A percentile compares a stretch with the other conserved stretches of the same genome.
These are phyloP conservation scores for Helostoma temminkii DNA, from an alignment of 2,797 vertebrate species.

Conservation along the genomic window DNA sequence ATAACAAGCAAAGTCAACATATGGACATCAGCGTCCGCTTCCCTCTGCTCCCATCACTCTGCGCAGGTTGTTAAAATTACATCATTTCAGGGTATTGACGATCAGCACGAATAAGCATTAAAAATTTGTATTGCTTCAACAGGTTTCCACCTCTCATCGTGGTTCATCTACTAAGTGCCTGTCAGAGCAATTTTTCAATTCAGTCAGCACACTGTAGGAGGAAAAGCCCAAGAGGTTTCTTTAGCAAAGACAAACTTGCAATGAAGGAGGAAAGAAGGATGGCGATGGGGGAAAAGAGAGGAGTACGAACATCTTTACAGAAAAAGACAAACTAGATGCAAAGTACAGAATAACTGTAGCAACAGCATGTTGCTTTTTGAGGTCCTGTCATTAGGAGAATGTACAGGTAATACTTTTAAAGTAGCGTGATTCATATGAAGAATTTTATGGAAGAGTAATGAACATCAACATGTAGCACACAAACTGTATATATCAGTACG, in stretches of 20 bases:
- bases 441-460: no score
- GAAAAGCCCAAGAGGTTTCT: constrained; percentile 28
- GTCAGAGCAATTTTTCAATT: constrained; percentile 45
- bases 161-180: constrained; percentile 38
- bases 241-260: constrained; percentile 49
- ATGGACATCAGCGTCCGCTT: constrained; percentile 44
- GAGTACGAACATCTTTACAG: background rate
- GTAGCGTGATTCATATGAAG: no score
- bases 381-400: background rate
- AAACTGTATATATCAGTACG: no score
- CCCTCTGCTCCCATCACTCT: background rate
- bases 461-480: no score
- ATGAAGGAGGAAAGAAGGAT: constrained; percentile 8
- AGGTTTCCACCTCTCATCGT: constrained; percentile 27
- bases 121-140: constrained; percentile 41
- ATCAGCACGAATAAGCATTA: constrained; percentile 27
- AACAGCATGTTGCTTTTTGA: constrained; percentile 3
- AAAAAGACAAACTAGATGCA: background rate
- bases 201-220: constrained; percentile 44
- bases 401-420: background rate
- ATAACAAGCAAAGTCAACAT: constrained; percentile 80
- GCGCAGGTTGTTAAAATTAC: constrained; percentile 13
- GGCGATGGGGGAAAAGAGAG: constrained; percentile 2
- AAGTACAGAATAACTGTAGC: background rate
- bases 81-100: constrained; percentile 15